Evolutionary conservation across 2,888 invertebrate species (phyloP).

Genomic region (Trachelus troglodyta): DNA sequence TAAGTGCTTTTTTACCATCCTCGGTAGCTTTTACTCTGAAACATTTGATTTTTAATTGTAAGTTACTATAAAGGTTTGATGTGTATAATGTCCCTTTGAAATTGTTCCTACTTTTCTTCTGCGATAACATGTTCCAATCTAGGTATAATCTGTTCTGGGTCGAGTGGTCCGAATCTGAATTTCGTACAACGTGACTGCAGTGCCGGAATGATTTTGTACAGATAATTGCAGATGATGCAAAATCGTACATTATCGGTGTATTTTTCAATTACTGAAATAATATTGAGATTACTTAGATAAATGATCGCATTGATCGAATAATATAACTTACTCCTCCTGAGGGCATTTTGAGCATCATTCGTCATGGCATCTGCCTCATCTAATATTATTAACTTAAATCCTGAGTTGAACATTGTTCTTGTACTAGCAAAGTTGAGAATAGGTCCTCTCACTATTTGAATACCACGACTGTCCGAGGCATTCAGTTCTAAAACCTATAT

Average conservation of each 20-base stretch:
- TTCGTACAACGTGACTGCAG: conserved; percentile 97
- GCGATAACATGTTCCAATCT: conserved; percentile 86
- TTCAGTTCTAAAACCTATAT: conserved; percentile 88
- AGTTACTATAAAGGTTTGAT: conserved; percentile 3
- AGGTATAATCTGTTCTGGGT: conserved; percentile 87
- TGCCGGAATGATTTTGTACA: conserved; percentile 98
- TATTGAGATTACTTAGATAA: conserved; percentile 23
- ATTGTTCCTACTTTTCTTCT: conserved; percentile 78
- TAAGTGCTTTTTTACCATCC: conserved; percentile 89
- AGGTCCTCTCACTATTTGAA: conserved; percentile 92
- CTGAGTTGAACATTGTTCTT: conserved; percentile 91
- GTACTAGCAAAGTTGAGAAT: conserved; percentile 97
- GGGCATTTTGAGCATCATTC: conserved; percentile 98
- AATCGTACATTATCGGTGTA: conserved; percentile 98
- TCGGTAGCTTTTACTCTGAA: conserved; percentile 84
- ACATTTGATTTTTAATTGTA: conserved; percentile 21
- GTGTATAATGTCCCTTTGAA: not conserved
- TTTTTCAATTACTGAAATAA: conserved; percentile 92
- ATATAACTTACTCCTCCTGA: conserved; percentile 82
- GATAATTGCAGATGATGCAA: conserved; percentile 98
- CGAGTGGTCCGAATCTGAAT: conserved; percentile 94
- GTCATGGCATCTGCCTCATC: conserved; percentile 99
- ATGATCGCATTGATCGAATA: conserved; percentile 15
- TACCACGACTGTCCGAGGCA: conserved; percentile 98
- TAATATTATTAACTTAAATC: conserved; percentile 94